Base-by-base conservation (phyloP, 2,113 vertebrate genomes). In the Phycodurus eques region DNA sequence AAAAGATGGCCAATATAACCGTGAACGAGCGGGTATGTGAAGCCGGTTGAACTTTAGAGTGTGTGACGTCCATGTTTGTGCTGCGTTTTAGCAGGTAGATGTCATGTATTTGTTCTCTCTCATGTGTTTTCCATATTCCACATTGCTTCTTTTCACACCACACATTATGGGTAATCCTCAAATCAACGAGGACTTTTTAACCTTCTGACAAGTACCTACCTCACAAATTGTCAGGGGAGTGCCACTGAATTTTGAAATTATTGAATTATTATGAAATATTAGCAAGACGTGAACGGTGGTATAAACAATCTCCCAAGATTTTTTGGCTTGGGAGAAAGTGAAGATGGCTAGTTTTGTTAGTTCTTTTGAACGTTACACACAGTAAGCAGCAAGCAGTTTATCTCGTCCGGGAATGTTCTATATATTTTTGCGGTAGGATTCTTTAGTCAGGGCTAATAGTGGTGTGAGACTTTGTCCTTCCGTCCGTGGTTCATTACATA, bases 1-100 rank as follows among this genome's bases (percentile, higher is more conserved):
- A 86, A 91, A 90, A 90, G 56, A 79, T 90, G 91, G 91, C 91
- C 84, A 88, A 89, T 89, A 87, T 92, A 90, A 46, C 88, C 87
- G 77, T 90, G 82, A 67, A 78, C 82, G 73, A 71, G 83, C 80
- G 80, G 83, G 83, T 91, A 88, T 92, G 88, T 93, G 88, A 87
- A 92, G 85, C 86, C 87, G 71, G 57, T 89, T 76, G 22, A 84
- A 80, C 83, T 83, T 85, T 83, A 87, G 12, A 85, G 74, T 89
- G 88, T 89, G 77, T 90, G 77, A 80, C 78, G 80, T 90, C 71
- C 71, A 79, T 86, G 76, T 85, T 81, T 88, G 71, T 68, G 74
- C 72, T 85, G 83, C 78, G 73, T 76, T 81, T 64, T 22, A 11
- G 59, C 31, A 61, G 31, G 27, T 61, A 61, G 14, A 31, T 61